Evolutionary conservation across 2,113 vertebrate species (phyloP).

Genomic region (Lichenostomus cassidix): DNA sequence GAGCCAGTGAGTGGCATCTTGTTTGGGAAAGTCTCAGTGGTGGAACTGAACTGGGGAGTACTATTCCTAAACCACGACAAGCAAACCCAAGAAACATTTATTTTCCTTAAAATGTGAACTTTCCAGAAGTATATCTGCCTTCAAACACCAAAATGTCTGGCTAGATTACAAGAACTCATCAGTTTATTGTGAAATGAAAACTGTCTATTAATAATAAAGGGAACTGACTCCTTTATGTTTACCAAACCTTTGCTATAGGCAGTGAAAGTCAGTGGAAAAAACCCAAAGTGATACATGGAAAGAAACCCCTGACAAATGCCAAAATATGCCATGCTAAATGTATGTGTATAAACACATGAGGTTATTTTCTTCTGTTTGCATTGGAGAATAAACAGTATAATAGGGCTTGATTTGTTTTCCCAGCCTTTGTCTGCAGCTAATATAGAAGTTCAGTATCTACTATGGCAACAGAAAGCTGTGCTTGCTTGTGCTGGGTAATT

Average conservation of each 20-base stretch:
- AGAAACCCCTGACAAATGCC: not conserved
- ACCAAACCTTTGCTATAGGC: not conserved
- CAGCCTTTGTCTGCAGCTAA: not conserved
- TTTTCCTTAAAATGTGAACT: not conserved
- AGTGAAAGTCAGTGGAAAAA: not conserved
- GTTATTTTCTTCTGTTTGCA: constrained; percentile 25
- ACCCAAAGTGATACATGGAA: not conserved
- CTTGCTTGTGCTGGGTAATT: constrained; percentile 16
- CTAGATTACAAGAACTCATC: not conserved
- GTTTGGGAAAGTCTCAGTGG: not conserved
- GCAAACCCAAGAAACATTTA: not conserved
- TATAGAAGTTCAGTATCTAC: not conserved
- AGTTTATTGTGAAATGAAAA: not conserved
- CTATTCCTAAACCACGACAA: not conserved
- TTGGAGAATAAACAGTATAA: constrained; percentile 31
- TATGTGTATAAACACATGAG: not conserved
- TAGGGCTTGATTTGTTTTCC: not conserved
- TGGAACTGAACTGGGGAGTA: not conserved
- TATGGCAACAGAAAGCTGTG: constrained; percentile 19
- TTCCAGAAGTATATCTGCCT: not conserved
- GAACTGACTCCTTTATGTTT: not conserved
- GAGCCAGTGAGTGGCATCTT: fast-evolving
- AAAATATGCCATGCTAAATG: not conserved
- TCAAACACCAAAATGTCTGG: not conserved
- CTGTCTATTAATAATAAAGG: not conserved